Evolutionary conservation across 1,140 invertebrate species (phyloP).

Genomic region (Tyrophagus putrescentiae): DNA sequence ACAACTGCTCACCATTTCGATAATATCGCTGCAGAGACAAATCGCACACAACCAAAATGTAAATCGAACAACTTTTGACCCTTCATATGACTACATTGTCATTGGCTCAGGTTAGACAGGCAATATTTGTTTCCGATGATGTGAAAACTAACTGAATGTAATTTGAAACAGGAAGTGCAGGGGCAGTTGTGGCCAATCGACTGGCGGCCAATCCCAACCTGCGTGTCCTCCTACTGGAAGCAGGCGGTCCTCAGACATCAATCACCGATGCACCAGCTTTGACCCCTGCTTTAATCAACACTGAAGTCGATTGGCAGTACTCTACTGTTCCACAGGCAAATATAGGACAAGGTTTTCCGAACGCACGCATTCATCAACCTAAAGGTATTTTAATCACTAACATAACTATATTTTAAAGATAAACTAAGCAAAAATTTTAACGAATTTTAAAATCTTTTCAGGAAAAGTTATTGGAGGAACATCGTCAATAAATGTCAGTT

Average conservation of each 20-base stretch:
- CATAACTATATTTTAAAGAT: slow-evolving; percentile 89
- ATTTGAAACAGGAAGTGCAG: too few relatives aligned
- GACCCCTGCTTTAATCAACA: slow-evolving; percentile 68
- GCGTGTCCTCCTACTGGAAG: slow-evolving; percentile 64
- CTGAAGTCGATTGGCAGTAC: slow-evolving; percentile 66
- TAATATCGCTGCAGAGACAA: slow-evolving; percentile 18
- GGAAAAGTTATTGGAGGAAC: slow-evolving; percentile 48
- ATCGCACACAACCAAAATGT: slow-evolving; percentile 18
- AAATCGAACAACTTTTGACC: slow-evolving; percentile 2
- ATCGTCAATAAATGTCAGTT: slow-evolving; percentile 79
- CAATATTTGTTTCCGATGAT: too few relatives aligned
- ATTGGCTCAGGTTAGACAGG: slow-evolving; percentile 42
- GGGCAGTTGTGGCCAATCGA: slow-evolving; percentile 40
- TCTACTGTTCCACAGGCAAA: slow-evolving; percentile 65
- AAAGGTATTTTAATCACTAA: slow-evolving; percentile 45
- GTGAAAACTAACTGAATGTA: too few relatives aligned
- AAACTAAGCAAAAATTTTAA: slow-evolving; percentile 79
- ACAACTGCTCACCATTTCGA: slow-evolving; percentile 18
- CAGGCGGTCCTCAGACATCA: slow-evolving; percentile 75
- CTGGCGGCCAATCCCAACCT: slow-evolving; percentile 34
- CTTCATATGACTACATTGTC: slow-evolving; percentile 28
- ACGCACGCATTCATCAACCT: slow-evolving; percentile 67
- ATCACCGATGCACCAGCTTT: slow-evolving; percentile 71
- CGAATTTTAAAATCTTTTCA: slow-evolving; percentile 79
- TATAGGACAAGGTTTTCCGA: slow-evolving; percentile 56